Conservation (phyloP, 2,888 invertebrate genomes). For the Heliconius ismenius region DNA sequence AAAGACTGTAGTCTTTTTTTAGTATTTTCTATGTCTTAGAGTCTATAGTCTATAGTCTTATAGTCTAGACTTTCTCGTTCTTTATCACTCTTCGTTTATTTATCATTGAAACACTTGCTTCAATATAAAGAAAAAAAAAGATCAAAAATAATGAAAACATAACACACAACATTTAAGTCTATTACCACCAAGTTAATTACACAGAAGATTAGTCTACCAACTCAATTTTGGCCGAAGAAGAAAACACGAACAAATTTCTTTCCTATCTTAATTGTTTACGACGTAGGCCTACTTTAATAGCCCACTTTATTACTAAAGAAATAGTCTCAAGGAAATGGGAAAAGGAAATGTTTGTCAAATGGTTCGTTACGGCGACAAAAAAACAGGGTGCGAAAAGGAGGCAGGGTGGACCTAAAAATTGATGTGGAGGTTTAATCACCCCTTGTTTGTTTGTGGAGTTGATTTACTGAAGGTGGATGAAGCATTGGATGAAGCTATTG, state of each 20-base stretch:
- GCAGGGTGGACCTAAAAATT: slow-evolving; percentile 39
- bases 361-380: slow-evolving; percentile 43
- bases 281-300: slow-evolving; percentile 39
- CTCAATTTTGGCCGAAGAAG: slow-evolving; percentile 18
- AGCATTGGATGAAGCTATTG: slow-evolving; percentile 55
- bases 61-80: too few relatives aligned
- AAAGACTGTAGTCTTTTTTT: background rate
- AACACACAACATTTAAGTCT: slow-evolving; percentile 2
- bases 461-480: slow-evolving; percentile 62
- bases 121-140: background rate
- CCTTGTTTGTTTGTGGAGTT: slow-evolving; percentile 59
- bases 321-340: slow-evolving; percentile 43
- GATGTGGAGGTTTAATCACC: slow-evolving; percentile 52
- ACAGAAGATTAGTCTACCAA: slow-evolving; percentile 20
- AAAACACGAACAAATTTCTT: slow-evolving; percentile 30
- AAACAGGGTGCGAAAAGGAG: slow-evolving; percentile 39
- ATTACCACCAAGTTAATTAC: slow-evolving; percentile 31
- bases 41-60: too few relatives aligned
- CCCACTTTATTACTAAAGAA: slow-evolving; percentile 42
- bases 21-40: background rate
- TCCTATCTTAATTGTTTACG: slow-evolving; percentile 41
- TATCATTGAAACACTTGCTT: background rate
- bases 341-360: slow-evolving; percentile 45
- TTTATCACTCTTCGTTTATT: background rate
- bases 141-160: slow-evolving; percentile 1